Conservation (phyloP, 2,113 vertebrate genomes). For the Myxocyprinus asiaticus region DNA sequence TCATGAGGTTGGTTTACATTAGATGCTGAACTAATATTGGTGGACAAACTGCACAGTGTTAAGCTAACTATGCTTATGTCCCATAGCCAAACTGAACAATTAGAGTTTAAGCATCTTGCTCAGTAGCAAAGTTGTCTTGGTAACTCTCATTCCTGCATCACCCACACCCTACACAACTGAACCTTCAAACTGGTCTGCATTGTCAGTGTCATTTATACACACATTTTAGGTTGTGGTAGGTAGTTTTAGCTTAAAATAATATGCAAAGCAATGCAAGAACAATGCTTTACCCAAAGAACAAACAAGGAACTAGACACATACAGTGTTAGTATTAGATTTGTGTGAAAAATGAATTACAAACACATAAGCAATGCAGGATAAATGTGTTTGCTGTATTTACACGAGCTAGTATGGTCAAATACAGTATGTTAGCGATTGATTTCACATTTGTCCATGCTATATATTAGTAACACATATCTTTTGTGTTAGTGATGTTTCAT, state of each 20-base stretch:
- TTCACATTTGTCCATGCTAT: background rate
- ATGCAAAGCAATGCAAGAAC: background rate
- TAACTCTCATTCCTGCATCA: background rate
- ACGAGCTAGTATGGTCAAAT: no score
- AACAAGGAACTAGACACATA: background rate
- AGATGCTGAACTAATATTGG: slow-evolving; percentile 21
- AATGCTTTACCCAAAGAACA: background rate
- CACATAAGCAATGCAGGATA: background rate
- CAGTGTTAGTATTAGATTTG: background rate
- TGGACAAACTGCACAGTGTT: background rate
- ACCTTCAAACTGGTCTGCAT: background rate
- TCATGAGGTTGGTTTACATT: background rate
- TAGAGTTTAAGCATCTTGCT: background rate
- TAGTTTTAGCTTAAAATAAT: background rate
- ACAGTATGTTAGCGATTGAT: no score
- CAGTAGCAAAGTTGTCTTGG: background rate
- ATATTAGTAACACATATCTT: background rate
- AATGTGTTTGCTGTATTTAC: no score
- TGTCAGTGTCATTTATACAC: background rate
- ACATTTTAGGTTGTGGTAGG: background rate
- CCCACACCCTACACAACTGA: background rate
- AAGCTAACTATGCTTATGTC: background rate
- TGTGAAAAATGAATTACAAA: background rate
- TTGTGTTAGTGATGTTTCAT: background rate
- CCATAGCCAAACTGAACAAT: background rate